phyloP scores from a whole-genome alignment of 2,888 invertebrate genomes.

The Chloroclystis v-ata region DNA sequence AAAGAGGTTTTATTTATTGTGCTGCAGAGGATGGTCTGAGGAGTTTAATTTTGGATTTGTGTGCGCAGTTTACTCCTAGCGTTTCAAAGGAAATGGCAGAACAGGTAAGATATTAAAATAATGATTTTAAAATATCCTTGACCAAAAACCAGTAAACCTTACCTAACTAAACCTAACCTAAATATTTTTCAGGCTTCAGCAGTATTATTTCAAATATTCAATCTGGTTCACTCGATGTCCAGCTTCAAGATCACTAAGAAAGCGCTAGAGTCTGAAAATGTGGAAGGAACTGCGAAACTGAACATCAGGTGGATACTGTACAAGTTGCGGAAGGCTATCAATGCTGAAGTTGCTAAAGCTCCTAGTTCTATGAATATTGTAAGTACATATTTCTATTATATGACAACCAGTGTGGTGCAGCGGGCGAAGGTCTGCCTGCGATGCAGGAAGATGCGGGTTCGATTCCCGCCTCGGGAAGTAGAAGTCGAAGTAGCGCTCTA shows the following conservation, averaged over 20 bases:
- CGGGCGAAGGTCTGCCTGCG: no score
- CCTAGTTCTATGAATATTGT: constrained; percentile 84
- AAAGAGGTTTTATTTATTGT: constrained; percentile 79
- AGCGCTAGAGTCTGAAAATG: constrained; percentile 43
- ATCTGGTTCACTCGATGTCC: constrained; percentile 70
- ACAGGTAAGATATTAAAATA: constrained; percentile 66
- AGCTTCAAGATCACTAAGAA: constrained; percentile 49
- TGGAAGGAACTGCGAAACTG: constrained; percentile 66
- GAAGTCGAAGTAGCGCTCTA: no score
- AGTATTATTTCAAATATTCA: constrained; percentile 64
- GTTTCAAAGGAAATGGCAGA: constrained; percentile 86
- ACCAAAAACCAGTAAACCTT: no score
- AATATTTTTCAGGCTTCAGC: constrained; percentile 69
- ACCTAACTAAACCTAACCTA: no score
- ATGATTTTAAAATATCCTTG: no score
- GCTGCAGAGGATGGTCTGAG: constrained; percentile 80
- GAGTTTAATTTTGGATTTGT: constrained; percentile 84
- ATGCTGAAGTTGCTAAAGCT: constrained; percentile 86
- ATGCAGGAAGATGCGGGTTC: no score
- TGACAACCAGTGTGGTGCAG: no score
- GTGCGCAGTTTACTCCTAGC: constrained; percentile 84
- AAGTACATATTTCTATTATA: no score
- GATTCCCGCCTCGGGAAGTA: no score
- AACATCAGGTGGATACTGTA: constrained; percentile 86
- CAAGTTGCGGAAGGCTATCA: constrained; percentile 85